Conservation (phyloP, 2,113 vertebrate genomes). For the Strix aluco region DNA sequence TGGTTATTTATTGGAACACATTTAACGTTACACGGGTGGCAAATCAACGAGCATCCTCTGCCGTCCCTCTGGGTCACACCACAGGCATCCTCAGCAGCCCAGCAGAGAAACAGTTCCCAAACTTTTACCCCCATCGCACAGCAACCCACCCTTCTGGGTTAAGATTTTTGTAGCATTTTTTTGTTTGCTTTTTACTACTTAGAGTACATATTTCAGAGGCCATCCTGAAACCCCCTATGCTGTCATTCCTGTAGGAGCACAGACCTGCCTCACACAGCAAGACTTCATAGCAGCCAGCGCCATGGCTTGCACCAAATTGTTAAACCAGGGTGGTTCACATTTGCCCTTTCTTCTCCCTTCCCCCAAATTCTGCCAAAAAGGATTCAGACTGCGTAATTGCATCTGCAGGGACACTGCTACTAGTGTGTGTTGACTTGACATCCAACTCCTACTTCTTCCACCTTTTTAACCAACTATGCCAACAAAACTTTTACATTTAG, state of each 20-base stretch:
- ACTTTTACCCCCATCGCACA: background rate
- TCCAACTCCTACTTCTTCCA: background rate
- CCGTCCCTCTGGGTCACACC: background rate
- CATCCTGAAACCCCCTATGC: background rate
- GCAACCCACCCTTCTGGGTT: background rate
- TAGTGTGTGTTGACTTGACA: background rate
- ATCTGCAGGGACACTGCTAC: background rate
- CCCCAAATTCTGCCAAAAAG: background rate
- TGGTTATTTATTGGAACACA: background rate
- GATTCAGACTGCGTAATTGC: background rate
- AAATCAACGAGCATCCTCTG: background rate
- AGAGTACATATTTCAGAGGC: background rate
- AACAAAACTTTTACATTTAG: background rate
- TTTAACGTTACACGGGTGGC: background rate
- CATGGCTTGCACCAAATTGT: fast-evolving
- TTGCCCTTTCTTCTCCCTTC: background rate
- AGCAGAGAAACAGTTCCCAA: background rate
- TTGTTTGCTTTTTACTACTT: background rate
- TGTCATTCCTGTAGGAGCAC: fast-evolving
- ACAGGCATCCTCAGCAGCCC: background rate
- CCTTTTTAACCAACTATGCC: background rate
- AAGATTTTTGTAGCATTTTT: background rate
- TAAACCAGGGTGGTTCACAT: background rate
- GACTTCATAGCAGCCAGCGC: fast-evolving
- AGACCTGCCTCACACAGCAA: background rate